These are phyloP conservation scores for Drosophila pseudotakahashii DNA, from an alignment of 2,888 invertebrate genomes.

Conservation along the genomic window DNA sequence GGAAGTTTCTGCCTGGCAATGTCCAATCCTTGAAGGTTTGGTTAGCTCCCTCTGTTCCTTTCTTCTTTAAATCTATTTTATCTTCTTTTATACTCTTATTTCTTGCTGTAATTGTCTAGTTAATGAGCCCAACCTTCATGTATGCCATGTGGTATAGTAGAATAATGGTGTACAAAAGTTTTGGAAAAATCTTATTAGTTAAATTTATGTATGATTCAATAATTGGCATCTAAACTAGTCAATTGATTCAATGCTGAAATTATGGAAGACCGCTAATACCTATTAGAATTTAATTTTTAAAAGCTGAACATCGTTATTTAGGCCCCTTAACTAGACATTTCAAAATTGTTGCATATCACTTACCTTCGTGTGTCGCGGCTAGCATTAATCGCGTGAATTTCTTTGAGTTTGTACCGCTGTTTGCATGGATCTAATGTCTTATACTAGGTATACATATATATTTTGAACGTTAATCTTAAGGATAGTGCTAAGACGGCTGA, in stretches of 20 bases:
- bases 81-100: no score
- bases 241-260: background rate
- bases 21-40: conserved; percentile 22
- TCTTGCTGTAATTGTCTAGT: background rate
- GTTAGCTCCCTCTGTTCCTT: background rate
- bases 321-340: conserved; percentile 5
- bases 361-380: conserved; percentile 12
- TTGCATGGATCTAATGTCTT: conserved; percentile 57
- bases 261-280: background rate
- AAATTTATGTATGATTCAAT: no score
- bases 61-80: background rate
- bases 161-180: background rate
- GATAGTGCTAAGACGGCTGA: conserved; percentile 28
- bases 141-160: no score
- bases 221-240: no score
- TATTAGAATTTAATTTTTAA: background rate
- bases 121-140: conserved; percentile 1
- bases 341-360: conserved; percentile 32
- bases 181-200: background rate
- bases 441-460: conserved; percentile 10
- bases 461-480: conserved; percentile 12
- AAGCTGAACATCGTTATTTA: background rate
- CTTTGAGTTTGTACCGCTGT: conserved; percentile 70
- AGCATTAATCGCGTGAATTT: conserved; percentile 26
- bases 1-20: conserved; percentile 26